A percentile compares a stretch with the other conserved stretches of the same genome.
Evolutionary conservation across 2,888 invertebrate species (phyloP).

Genomic region (Orthosia incerta): DNA sequence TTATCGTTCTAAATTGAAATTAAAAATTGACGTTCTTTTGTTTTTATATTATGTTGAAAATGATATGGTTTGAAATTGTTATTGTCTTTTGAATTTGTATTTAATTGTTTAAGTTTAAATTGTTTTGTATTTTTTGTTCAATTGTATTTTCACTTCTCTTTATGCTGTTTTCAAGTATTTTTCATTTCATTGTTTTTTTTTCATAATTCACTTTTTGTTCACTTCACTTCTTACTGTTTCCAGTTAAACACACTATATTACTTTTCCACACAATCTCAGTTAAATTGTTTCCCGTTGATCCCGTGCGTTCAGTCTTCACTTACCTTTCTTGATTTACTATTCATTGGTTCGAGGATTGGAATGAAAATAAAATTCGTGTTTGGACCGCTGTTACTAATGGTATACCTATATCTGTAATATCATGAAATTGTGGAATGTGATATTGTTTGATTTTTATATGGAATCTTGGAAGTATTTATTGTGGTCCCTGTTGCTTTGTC

Average conservation of each 20-base stretch:
- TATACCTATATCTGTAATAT: conserved; percentile 56
- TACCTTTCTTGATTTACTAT: conserved; percentile 65
- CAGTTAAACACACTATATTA: not conserved
- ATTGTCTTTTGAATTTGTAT: conserved; percentile 49
- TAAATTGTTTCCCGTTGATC: conserved; percentile 57
- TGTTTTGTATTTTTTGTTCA: not conserved
- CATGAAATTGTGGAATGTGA: conserved; percentile 40
- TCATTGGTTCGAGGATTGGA: conserved; percentile 66
- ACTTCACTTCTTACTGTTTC: conserved; percentile 18
- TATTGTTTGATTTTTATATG: conserved; percentile 30
- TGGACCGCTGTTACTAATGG: conserved; percentile 65
- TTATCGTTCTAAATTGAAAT: conserved; percentile 14
- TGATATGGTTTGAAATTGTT: conserved; percentile 62
- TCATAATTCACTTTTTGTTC: not conserved
- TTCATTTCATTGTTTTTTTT: not conserved
- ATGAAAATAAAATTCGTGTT: conserved; percentile 75
- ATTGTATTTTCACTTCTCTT: conserved; percentile 17
- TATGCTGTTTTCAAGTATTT: not conserved
- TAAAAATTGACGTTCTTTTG: conserved; percentile 56
- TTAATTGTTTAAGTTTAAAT: conserved; percentile 13
- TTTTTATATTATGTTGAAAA: conserved; percentile 46
- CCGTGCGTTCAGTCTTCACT: conserved; percentile 71
- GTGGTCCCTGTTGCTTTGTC: conserved; percentile 8
- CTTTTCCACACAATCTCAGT: conserved; percentile 9
- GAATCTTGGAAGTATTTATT: too few species aligned